These are phyloP conservation scores for Hesperophylax magnus DNA, from an alignment of 1,140 invertebrate genomes.

Conservation along the genomic window DNA sequence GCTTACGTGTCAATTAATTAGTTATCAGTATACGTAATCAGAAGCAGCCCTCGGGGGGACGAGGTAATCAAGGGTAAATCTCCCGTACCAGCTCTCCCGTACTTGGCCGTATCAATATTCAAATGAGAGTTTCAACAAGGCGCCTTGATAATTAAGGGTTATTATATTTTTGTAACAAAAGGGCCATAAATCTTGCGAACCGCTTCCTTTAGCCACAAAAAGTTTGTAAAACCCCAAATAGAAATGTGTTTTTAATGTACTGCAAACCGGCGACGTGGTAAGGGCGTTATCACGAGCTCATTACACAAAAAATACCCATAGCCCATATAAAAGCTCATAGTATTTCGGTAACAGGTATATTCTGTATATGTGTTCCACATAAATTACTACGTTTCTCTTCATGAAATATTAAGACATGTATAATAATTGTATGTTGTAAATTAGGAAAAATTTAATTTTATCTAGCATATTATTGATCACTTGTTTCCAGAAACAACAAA, in stretches of 20 bases:
- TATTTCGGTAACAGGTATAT: slow-evolving; percentile 1
- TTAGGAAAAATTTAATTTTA: no score
- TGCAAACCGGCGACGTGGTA: slow-evolving; percentile 42
- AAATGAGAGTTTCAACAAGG: slow-evolving; percentile 57
- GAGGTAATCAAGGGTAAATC: neutral
- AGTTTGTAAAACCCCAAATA: slow-evolving; percentile 47
- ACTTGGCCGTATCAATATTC: slow-evolving; percentile 53
- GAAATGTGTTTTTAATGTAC: slow-evolving; percentile 58
- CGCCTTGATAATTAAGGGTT: slow-evolving; percentile 57
- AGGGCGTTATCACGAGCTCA: slow-evolving; percentile 54
- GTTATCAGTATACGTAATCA: slow-evolving; percentile 5
- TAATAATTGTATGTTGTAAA: neutral
- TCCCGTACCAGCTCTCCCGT: slow-evolving; percentile 5
- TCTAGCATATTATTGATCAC: no score
- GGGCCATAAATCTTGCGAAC: slow-evolving; percentile 55
- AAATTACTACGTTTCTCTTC: neutral
- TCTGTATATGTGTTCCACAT: neutral
- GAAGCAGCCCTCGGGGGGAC: neutral
- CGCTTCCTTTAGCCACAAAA: slow-evolving; percentile 53
- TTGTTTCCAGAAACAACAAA: no score
- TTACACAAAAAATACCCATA: slow-evolving; percentile 37
- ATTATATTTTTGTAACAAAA: slow-evolving; percentile 58
- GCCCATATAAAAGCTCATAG: slow-evolving; percentile 2
- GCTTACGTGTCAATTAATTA: slow-evolving; percentile 28
- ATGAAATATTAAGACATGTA: neutral